Base-by-base conservation (phyloP, 2,113 vertebrate genomes). In the Gracilinanus agilis region DNA sequence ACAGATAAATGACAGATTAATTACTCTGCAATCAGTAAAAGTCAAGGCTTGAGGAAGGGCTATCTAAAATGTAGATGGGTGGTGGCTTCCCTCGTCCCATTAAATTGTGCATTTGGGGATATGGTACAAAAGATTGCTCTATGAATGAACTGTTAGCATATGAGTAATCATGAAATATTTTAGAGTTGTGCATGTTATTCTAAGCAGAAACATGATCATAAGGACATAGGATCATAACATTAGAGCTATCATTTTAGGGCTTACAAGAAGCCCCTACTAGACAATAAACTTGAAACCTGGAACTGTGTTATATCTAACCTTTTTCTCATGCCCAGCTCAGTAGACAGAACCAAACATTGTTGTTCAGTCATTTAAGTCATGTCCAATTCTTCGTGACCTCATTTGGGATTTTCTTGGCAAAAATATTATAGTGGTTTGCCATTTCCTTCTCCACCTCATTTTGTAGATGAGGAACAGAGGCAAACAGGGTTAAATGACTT, bases 11-110 rank as follows among this genome's bases (percentile, higher is more conserved):
- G 92, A 92, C 58, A 44, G 54, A 61, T 83, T 90, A 95, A 95
- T 96, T 96, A 93, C 94, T 92, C 96, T 90, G 90, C 94, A 92
- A 90, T 96, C 67, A 96, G 92, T 90, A 89, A 89, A 12, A 91
- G 75, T 75, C n/a, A 75, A 75, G 61, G 61, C 13, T n/a, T 19
- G 34, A 19, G 61, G 34, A 9, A 75, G 34, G 34, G 34, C 61
- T 75, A n/a, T 75, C 61, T 75, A 19, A 75, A 75, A 7, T 75
- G 16, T 75, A 13, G 27, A 75, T 3, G 13, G 34, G 13, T 67
- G 27, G 34, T 67, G 24, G 9, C 3, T 29, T 58, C 1, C 49
- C 49, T 5, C 49, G 5, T 49, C 56, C 25, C 25, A 58, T 58
- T 11, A 58, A 27, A 58, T 58, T 58, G 56, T 75, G 13, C 34